Evolutionary conservation across 1,140 invertebrate genomes (phyloP).

Genomic region (Pomphorhynchus laevis): DNA sequence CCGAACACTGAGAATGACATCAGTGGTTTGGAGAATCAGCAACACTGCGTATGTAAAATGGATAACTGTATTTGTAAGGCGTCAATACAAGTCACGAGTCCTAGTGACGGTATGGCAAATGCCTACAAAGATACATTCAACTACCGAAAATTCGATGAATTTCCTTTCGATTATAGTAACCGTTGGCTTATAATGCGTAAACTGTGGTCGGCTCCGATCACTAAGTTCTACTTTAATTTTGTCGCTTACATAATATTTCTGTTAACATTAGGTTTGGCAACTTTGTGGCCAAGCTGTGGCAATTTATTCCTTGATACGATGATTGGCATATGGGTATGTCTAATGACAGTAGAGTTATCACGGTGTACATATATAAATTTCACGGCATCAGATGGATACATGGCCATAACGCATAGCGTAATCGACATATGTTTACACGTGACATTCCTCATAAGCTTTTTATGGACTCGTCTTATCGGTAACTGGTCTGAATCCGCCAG

Average conservation of each 20-base stretch:
- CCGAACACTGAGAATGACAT: slow-evolving; percentile 9
- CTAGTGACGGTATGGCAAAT: too few relatives aligned
- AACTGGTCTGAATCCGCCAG: slow-evolving; percentile 12
- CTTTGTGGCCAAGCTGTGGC: slow-evolving; percentile 20
- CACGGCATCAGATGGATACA: background rate
- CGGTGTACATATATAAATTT: slow-evolving; percentile 14
- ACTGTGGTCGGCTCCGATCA: slow-evolving; percentile 18
- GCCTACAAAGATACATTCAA: too few relatives aligned
- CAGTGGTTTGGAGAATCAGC: slow-evolving; percentile 8
- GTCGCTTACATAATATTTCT: slow-evolving; percentile 19
- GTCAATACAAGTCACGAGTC: too few relatives aligned
- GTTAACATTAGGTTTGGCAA: slow-evolving; percentile 17
- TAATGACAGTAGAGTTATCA: slow-evolving; percentile 15
- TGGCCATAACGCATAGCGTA: slow-evolving; percentile 11
- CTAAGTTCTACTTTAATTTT: slow-evolving; percentile 18
- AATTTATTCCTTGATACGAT: slow-evolving; percentile 16
- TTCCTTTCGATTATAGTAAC: too few relatives aligned
- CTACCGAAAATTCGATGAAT: too few relatives aligned
- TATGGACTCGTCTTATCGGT: slow-evolving; percentile 15
- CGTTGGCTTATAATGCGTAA: slow-evolving; percentile 14
- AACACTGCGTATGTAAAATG: too few relatives aligned
- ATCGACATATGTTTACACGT: slow-evolving; percentile 13
- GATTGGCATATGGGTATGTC: slow-evolving; percentile 17
- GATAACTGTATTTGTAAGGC: too few relatives aligned
- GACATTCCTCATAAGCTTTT: slow-evolving; percentile 13